Conservation (phyloP, 2,797 vertebrate genomes). For the Halcyon smyrnensis region DNA sequence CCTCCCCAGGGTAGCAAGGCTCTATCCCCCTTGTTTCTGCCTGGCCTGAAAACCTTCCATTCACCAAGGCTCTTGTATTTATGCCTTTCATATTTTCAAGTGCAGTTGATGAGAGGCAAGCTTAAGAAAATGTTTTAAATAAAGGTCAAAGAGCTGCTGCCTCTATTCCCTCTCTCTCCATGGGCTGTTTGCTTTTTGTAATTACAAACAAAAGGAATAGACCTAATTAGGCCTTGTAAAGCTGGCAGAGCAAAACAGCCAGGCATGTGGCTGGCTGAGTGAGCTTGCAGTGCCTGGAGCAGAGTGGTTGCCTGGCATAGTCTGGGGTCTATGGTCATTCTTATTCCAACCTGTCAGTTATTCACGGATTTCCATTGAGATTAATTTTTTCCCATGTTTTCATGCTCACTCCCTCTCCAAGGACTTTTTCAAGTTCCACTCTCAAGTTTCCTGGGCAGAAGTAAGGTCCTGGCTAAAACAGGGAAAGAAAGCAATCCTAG, state of each 20-base stretch:
- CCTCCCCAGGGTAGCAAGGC: background rate
- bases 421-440: background rate
- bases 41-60: background rate
- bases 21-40: background rate
- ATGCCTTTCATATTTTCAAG: background rate
- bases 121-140: background rate
- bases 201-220: slow-evolving; percentile 56
- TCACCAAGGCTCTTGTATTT: background rate
- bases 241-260: slow-evolving; percentile 56
- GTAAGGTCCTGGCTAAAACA: background rate
- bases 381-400: slow-evolving; percentile 65
- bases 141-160: slow-evolving; percentile 25
- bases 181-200: slow-evolving; percentile 60
- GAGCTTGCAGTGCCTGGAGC: slow-evolving; percentile 64
- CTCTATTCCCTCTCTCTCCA: background rate
- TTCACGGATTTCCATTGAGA: slow-evolving; percentile 65
- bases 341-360: slow-evolving; percentile 66
- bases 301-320: slow-evolving; percentile 63
- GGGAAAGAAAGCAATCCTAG: background rate
- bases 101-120: background rate
- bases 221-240: slow-evolving; percentile 62
- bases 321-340: slow-evolving; percentile 41
- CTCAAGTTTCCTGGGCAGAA: background rate
- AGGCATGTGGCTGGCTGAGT: slow-evolving; percentile 61
- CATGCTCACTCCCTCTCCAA: background rate